phyloP scores from a whole-genome alignment of 2,113 vertebrate genomes.

The Ornithorhynchus anatinus region DNA sequence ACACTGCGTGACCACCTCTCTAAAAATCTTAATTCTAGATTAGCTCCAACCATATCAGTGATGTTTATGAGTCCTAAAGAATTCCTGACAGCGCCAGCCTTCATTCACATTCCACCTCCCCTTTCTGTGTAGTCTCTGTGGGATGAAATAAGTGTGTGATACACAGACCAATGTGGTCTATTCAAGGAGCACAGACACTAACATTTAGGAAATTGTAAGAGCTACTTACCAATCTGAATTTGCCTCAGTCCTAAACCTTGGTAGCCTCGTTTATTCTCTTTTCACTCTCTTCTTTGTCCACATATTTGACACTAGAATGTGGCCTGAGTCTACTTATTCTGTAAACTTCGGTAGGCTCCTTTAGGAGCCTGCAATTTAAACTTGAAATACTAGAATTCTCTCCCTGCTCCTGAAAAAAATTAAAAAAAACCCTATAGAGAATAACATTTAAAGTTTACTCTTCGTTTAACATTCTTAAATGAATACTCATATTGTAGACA shows the following conservation, averaged over 20 bases:
- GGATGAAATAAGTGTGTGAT: not conserved
- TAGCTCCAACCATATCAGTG: not conserved
- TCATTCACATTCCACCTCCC: no score
- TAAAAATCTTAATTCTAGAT: conserved; percentile 20
- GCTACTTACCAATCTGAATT: not conserved
- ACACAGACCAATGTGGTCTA: no score
- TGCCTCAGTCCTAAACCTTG: not conserved
- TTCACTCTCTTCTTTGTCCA: conserved; percentile 14
- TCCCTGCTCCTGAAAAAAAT: no score
- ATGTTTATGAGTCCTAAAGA: not conserved
- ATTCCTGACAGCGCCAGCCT: not conserved
- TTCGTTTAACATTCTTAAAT: conserved; percentile 60
- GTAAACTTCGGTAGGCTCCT: conserved; percentile 17
- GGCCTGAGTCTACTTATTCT: conserved; percentile 8
- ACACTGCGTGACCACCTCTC: not conserved
- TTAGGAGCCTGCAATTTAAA: conserved; percentile 33
- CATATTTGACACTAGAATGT: conserved; percentile 8
- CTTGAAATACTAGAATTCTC: conserved; percentile 34
- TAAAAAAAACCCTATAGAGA: not conserved
- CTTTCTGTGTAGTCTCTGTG: not conserved
- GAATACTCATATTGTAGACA: conserved; percentile 56
- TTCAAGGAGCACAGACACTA: no score
- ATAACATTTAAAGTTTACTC: conserved; percentile 30
- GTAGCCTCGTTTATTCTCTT: not conserved
- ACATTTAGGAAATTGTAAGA: no score